Evolutionary conservation across 2,888 invertebrate species (phyloP).

Genomic region (Ormyrus thymus): DNA sequence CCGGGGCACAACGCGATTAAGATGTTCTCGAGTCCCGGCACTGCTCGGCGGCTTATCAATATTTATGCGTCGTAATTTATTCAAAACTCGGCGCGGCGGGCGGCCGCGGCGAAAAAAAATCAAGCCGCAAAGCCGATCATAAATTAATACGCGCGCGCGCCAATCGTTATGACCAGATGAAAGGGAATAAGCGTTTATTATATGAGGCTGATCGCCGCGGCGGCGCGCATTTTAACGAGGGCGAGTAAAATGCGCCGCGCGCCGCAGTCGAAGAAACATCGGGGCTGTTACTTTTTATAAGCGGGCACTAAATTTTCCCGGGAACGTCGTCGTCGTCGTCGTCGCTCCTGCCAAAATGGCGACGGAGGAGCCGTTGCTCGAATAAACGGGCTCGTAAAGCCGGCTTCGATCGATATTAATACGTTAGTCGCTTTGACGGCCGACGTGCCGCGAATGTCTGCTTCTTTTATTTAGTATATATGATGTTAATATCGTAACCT

Average conservation of each 20-base stretch:
- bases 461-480: no score
- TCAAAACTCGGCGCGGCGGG: conserved; percentile 21
- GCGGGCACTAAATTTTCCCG: no score
- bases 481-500: no score
- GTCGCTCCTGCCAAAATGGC: no score
- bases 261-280: no score
- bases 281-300: no score
- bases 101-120: not conserved
- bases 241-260: not conserved
- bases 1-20: conserved; percentile 16
- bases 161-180: conserved; percentile 20
- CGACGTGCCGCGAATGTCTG: no score
- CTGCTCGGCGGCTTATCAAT: conserved; percentile 35
- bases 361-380: no score
- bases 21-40: conserved; percentile 6
- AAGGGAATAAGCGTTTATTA: conserved; percentile 11
- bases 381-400: no score
- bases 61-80: conserved; percentile 46
- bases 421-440: no score
- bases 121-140: conserved; percentile 43
- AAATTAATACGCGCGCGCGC: conserved; percentile 34
- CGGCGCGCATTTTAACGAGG: not conserved
- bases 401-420: no score
- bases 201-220: not conserved
- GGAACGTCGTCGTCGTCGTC: no score